Evolutionary conservation across 2,797 vertebrate species (phyloP).

Genomic region (Tadarida brasiliensis): DNA sequence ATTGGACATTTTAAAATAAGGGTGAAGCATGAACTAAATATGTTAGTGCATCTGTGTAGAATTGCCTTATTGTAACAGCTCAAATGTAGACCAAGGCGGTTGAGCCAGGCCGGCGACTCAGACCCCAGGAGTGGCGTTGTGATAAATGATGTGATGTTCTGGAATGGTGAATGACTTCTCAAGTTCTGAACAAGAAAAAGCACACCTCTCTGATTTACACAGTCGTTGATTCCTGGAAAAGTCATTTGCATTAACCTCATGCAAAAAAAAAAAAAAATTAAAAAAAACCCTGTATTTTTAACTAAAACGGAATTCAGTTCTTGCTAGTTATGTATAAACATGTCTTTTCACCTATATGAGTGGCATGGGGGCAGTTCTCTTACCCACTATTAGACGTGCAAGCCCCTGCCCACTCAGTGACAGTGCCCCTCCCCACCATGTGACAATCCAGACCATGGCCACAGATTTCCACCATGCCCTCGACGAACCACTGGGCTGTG

Average conservation of each 20-base stretch:
- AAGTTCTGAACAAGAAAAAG: background rate
- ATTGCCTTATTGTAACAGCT: background rate
- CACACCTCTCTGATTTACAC: background rate
- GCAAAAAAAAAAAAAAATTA: background rate
- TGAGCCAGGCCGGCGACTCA: background rate
- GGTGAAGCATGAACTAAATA: background rate
- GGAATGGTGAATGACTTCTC: background rate
- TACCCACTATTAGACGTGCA: background rate
- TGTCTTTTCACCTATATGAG: background rate
- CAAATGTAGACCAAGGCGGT: too few species aligned
- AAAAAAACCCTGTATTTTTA: background rate
- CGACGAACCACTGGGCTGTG: background rate
- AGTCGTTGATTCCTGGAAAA: background rate
- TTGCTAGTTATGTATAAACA: background rate
- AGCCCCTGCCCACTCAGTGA: background rate
- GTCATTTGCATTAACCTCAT: conserved; percentile 1
- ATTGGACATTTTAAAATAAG: background rate
- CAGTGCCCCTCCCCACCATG: background rate
- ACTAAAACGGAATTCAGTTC: background rate
- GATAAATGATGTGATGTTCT: background rate
- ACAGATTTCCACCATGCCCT: background rate
- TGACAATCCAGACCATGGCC: background rate
- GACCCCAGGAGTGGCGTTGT: background rate
- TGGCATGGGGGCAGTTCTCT: background rate
- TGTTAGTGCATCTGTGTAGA: background rate